Evolutionary conservation across 2,888 invertebrate genomes (phyloP).

Genomic region (Sialis lutaria): DNA sequence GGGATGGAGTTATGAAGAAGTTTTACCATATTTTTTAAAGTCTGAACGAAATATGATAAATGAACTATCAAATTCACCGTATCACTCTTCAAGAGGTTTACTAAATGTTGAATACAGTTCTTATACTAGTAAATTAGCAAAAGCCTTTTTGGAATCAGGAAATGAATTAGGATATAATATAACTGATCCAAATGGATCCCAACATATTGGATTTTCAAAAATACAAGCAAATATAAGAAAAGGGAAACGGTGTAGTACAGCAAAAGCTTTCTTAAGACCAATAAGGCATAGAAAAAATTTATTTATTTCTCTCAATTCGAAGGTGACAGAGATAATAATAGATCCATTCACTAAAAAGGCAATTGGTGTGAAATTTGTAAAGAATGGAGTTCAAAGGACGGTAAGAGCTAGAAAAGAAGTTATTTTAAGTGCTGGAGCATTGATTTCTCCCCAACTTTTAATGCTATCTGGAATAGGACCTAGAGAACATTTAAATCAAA

Average conservation of each 20-base stretch:
- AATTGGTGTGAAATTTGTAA: conserved; percentile 50
- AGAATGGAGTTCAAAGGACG: conserved; percentile 32
- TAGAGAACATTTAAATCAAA: conserved; percentile 33
- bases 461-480: conserved; percentile 76
- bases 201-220: conserved; percentile 45
- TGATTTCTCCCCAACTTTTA: conserved; percentile 71
- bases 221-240: conserved; percentile 52
- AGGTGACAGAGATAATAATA: conserved; percentile 49
- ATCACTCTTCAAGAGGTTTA: conserved; percentile 48
- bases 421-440: conserved; percentile 60
- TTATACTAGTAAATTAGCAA: conserved; percentile 41
- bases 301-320: conserved; percentile 48
- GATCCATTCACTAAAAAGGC: conserved; percentile 40
- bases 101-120: conserved; percentile 49
- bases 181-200: conserved; percentile 52
- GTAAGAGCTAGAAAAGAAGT: conserved; percentile 55
- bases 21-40: conserved; percentile 62
- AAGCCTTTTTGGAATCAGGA: conserved; percentile 48
- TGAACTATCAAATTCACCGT: conserved; percentile 39
- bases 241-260: conserved; percentile 61
- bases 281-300: conserved; percentile 45
- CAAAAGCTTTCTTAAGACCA: conserved; percentile 61
- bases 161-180: conserved; percentile 49
- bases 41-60: conserved; percentile 50
- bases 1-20: conserved; percentile 62